These are phyloP conservation scores for Aleiodes sp. DNA, from an alignment of 1,140 invertebrate genomes.

Conservation along the genomic window DNA sequence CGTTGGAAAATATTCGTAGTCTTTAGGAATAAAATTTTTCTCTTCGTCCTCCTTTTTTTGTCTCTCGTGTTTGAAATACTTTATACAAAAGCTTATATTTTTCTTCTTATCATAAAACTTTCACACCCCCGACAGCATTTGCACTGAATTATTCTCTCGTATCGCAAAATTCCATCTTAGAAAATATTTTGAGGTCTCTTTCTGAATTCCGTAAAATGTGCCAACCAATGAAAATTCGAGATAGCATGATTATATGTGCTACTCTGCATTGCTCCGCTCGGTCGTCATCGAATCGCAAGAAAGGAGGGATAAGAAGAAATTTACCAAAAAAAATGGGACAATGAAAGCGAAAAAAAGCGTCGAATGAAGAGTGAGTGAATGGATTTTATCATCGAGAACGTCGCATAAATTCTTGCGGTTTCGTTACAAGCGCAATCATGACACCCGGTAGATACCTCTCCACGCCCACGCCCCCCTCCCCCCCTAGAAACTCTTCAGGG, in stretches of 20 bases:
- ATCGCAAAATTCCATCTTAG: conserved; percentile 49
- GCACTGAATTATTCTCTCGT: conserved; percentile 46
- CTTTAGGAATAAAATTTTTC: too few species aligned
- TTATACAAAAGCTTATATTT: too few species aligned
- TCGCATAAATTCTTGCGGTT: not conserved
- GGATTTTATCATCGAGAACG: not conserved
- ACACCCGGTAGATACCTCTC: conserved; percentile 24
- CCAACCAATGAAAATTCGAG: conserved; percentile 13
- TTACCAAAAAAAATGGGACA: too few species aligned
- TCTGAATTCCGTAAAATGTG: not conserved
- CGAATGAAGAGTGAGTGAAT: too few species aligned
- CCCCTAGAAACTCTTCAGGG: conserved; percentile 15
- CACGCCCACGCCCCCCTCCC: conserved; percentile 18
- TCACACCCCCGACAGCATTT: not conserved
- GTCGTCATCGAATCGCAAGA: not conserved
- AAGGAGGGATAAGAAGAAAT: too few species aligned
- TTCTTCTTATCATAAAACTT: conserved; percentile 26
- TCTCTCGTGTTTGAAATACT: too few species aligned
- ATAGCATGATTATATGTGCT: not conserved
- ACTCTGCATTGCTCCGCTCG: too few species aligned
- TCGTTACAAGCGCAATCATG: not conserved
- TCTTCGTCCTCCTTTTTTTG: too few species aligned
- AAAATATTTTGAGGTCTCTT: conserved; percentile 40
- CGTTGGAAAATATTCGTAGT: too few species aligned
- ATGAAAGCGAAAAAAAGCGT: too few species aligned